Conservation (phyloP, 2,888 invertebrate species). For the Scelioninae gen. 2 region DNA sequence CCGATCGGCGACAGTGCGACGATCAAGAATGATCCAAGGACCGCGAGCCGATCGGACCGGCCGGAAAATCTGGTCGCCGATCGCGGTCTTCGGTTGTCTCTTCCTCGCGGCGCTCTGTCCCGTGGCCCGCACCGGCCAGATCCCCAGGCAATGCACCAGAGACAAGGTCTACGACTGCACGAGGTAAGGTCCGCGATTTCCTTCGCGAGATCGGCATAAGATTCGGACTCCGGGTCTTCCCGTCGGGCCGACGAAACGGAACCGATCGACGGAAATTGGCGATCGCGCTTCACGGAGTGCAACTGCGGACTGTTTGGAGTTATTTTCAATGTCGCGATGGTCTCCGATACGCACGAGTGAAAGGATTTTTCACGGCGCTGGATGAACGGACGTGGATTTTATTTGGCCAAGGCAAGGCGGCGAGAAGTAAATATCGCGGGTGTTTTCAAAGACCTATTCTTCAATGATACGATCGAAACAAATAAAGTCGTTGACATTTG, state of each 20-base stretch:
- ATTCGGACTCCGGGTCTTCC: too few species aligned
- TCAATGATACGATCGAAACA: constrained; percentile 16
- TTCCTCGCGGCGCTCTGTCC: constrained; percentile 7
- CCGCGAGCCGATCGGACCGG: background rate
- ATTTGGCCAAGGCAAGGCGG: background rate
- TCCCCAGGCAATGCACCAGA: constrained; percentile 35
- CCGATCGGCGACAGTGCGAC: too few species aligned
- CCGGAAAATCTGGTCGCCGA: constrained; percentile 17
- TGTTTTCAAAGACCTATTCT: background rate
- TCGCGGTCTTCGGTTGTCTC: constrained; percentile 16
- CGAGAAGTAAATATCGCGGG: background rate
- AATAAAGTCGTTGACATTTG: constrained; percentile 31
- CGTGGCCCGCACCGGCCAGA: constrained; percentile 5
- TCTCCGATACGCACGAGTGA: too few species aligned
- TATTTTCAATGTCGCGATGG: too few species aligned
- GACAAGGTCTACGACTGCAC: constrained; percentile 50
- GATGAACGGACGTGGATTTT: too few species aligned
- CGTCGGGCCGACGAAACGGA: too few species aligned
- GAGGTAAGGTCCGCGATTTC: constrained; percentile 27
- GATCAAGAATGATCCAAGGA: constrained; percentile 8
- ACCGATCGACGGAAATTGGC: too few species aligned
- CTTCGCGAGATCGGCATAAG: background rate
- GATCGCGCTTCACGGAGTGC: too few species aligned
- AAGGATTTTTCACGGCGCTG: too few species aligned
- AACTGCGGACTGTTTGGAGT: too few species aligned